Percentiles rank a stretch among this genome's conserved stretches.
Evolutionary conservation across 2,797 vertebrate species (phyloP).

Genomic region (Oryzias dopingdopingensis): DNA sequence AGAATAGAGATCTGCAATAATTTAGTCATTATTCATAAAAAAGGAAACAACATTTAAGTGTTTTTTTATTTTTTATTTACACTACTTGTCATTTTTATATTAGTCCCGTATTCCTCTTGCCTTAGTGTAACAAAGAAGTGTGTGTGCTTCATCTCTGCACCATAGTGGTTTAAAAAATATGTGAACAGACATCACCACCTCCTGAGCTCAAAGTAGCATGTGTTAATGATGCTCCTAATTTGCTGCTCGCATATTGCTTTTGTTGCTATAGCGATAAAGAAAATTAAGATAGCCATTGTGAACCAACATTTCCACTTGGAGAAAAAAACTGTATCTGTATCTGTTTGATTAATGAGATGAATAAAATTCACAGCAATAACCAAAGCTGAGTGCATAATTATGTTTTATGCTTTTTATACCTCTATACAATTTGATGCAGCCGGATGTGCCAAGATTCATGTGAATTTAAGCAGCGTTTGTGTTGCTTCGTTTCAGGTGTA

Average conservation of each 20-base stretch:
- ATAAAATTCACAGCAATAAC: slow-evolving; percentile 61
- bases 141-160: slow-evolving; percentile 54
- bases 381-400: slow-evolving; percentile 58
- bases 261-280: slow-evolving; percentile 51
- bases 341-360: slow-evolving; percentile 61
- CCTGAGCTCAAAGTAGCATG: slow-evolving; percentile 52
- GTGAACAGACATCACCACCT: slow-evolving; percentile 43
- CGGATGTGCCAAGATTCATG: slow-evolving; percentile 43
- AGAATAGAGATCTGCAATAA: too few relatives aligned
- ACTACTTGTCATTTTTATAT: too few relatives aligned
- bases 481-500: slow-evolving; percentile 25
- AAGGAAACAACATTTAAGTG: too few relatives aligned
- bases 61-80: too few relatives aligned
- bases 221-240: slow-evolving; percentile 72
- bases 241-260: slow-evolving; percentile 48
- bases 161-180: slow-evolving; percentile 40
- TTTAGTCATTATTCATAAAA: too few relatives aligned
- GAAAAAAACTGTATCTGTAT: slow-evolving; percentile 49
- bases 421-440: slow-evolving; percentile 42
- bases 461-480: slow-evolving; percentile 34
- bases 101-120: slow-evolving; percentile 28
- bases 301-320: slow-evolving; percentile 36
- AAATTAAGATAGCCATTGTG: slow-evolving; percentile 56
- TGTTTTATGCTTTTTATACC: slow-evolving; percentile 58
- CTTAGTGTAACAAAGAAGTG: slow-evolving; percentile 59